Conservation (phyloP, 2,113 vertebrate genomes). For the Ahaetulla prasina region DNA sequence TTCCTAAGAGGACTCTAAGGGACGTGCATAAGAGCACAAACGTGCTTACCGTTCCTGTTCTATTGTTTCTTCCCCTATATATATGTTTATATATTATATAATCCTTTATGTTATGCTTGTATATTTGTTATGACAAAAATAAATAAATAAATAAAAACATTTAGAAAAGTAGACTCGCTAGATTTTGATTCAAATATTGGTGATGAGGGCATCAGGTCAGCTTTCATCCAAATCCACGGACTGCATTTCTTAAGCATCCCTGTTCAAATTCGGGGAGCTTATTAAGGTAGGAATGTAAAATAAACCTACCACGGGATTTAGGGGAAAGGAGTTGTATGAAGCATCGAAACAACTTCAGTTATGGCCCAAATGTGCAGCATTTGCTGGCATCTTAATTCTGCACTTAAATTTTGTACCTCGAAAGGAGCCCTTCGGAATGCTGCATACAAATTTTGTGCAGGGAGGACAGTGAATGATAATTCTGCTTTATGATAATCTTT, state of each 20-base stretch:
- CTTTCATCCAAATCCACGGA: neutral
- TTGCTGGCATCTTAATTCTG: neutral
- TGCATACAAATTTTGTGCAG: neutral
- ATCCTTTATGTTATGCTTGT: too few relatives aligned
- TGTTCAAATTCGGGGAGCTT: neutral
- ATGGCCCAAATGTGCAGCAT: neutral
- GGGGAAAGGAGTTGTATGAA: neutral
- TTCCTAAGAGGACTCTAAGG: too few relatives aligned
- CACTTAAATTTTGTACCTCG: neutral
- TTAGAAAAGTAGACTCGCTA: too few relatives aligned
- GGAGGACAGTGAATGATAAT: neutral
- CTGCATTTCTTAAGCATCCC: neutral
- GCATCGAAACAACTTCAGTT: neutral
- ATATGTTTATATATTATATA: too few relatives aligned
- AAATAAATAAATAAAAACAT: too few relatives aligned
- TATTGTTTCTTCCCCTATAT: too few relatives aligned
- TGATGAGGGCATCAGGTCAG: neutral
- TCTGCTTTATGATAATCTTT: neutral
- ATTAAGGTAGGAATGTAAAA: neutral
- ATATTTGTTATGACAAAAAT: too few relatives aligned
- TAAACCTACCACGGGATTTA: neutral
- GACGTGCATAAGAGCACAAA: too few relatives aligned
- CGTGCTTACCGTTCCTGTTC: too few relatives aligned
- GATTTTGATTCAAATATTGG: neutral
- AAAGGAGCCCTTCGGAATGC: neutral